phyloP scores from a whole-genome alignment of 2,113 vertebrate genomes.

The Cephalopterus ornatus region DNA sequence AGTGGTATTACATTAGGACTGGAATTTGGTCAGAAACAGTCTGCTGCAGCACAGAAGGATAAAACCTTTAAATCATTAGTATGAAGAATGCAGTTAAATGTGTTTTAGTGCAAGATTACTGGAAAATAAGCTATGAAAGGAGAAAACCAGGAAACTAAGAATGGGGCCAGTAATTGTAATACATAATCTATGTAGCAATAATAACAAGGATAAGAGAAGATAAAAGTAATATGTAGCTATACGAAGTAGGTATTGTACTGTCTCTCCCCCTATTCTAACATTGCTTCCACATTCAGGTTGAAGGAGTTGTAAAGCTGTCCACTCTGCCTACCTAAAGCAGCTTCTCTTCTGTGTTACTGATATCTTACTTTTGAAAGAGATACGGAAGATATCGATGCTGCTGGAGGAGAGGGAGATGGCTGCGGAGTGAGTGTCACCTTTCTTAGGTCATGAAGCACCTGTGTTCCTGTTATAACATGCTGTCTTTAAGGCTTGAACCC shows the following conservation, averaged over 20 bases:
- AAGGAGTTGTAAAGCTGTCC: neutral
- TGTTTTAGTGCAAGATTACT: neutral
- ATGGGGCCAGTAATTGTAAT: neutral
- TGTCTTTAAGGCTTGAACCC: neutral
- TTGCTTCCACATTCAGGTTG: neutral
- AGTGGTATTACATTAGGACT: neutral
- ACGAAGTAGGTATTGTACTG: neutral
- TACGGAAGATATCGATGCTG: neutral
- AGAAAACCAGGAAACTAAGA: neutral
- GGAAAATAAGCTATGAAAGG: neutral
- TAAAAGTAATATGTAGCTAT: neutral
- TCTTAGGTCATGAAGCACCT: rapidly evolving
- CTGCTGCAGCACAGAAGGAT: neutral
- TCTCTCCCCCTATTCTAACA: neutral
- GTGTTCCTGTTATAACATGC: rapidly evolving
- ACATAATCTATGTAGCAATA: neutral
- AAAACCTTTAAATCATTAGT: neutral
- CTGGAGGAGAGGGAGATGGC: neutral
- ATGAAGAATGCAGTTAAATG: neutral
- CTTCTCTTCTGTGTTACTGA: neutral
- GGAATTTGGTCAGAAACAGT: neutral
- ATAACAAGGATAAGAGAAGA: neutral
- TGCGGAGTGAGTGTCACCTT: neutral
- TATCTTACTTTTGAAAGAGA: neutral
- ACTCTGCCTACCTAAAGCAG: neutral